phyloP scores from a whole-genome alignment of 2,888 invertebrate species.

The Philaethria dido region DNA sequence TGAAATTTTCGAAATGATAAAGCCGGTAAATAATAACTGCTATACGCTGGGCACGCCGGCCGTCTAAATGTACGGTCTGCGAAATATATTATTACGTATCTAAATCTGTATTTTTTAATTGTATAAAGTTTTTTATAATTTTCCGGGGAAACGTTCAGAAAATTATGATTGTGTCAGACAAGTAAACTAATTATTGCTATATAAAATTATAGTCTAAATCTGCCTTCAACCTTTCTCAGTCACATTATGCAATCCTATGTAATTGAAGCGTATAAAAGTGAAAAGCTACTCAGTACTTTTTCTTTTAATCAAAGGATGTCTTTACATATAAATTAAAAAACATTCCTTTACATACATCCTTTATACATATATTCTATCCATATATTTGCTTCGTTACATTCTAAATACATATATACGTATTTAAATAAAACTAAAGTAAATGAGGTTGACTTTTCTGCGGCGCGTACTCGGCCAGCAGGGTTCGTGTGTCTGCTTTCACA shows the following conservation, averaged over 20 bases:
- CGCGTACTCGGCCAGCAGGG: constrained; percentile 74
- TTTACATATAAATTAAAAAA: constrained; percentile 1
- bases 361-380: too few relatives aligned
- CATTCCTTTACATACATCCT: neutral
- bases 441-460: constrained; percentile 55
- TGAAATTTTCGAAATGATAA: constrained; percentile 85
- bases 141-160: too few relatives aligned
- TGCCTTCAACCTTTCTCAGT: too few relatives aligned
- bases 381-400: neutral
- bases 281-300: neutral
- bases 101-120: neutral
- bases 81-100: constrained; percentile 44
- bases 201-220: too few relatives aligned
- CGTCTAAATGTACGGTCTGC: constrained; percentile 58
- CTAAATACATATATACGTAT: constrained; percentile 1
- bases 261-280: neutral
- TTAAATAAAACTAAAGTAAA: constrained; percentile 24
- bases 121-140: neutral
- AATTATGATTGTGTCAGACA: too few relatives aligned
- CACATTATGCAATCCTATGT: too few relatives aligned
- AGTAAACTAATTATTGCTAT: too few relatives aligned
- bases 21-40: constrained; percentile 84
- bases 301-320: neutral
- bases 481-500: constrained; percentile 84
- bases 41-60: constrained; percentile 74